A percentile compares a stretch with the other conserved stretches of the same genome.
phyloP scores from a whole-genome alignment of 2,888 invertebrate genomes.

The Hyppa rectilinea region DNA sequence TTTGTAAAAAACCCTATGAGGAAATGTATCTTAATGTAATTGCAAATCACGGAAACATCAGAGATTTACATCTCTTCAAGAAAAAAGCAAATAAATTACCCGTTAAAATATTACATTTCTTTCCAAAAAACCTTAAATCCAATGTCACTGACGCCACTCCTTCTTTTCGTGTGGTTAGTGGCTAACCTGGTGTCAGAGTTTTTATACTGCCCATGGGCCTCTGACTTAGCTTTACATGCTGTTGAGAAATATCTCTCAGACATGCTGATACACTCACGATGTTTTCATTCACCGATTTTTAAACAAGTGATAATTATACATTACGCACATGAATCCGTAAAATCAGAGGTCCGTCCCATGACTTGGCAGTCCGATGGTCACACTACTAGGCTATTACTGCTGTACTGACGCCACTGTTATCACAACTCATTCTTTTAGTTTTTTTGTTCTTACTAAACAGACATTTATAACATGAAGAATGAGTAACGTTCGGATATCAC shows the following conservation, averaged over 20 bases:
- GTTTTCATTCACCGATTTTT: no score
- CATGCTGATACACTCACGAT: no score
- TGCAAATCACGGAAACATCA: slow-evolving; percentile 8
- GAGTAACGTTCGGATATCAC: slow-evolving; percentile 55
- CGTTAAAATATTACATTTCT: slow-evolving; percentile 20
- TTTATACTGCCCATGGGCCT: no score
- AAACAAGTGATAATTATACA: no score
- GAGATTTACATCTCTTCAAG: neutral
- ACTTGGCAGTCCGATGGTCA: no score
- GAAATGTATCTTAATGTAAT: slow-evolving; percentile 21
- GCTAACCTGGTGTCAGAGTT: no score
- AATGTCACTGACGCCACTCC: slow-evolving; percentile 5
- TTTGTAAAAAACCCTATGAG: neutral
- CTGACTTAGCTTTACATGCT: no score
- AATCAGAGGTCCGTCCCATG: no score
- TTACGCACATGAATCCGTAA: no score
- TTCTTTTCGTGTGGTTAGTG: no score
- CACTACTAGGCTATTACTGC: no score
- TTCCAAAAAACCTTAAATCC: neutral
- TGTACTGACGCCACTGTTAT: slow-evolving; percentile 1
- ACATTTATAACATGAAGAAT: slow-evolving; percentile 23
- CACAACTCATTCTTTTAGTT: neutral
- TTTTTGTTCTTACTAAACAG: slow-evolving; percentile 27
- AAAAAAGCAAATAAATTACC: slow-evolving; percentile 16
- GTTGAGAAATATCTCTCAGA: no score